These are phyloP conservation scores for Neoscelio sp. DNA, from an alignment of 2,888 invertebrate genomes.

Conservation along the genomic window DNA sequence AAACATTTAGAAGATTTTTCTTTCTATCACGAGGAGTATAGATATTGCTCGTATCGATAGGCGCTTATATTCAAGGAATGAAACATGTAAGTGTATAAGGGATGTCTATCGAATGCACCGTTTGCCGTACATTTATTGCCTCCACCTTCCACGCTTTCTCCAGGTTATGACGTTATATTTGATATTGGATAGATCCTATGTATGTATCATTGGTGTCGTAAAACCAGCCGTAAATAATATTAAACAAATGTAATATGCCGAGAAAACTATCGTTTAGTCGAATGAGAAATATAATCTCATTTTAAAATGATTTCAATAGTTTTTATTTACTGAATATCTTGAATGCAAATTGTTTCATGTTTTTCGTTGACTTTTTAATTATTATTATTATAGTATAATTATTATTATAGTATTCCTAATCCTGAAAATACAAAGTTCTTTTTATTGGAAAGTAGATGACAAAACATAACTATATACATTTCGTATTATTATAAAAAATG, in stretches of 20 bases:
- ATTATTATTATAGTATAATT: too few relatives aligned
- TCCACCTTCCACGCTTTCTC: constrained; percentile 76
- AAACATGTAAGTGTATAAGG: constrained; percentile 70
- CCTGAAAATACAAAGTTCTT: too few relatives aligned
- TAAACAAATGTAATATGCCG: constrained; percentile 82
- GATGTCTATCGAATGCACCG: constrained; percentile 81
- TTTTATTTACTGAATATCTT: not conserved
- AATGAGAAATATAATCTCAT: constrained; percentile 22
- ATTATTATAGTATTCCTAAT: too few relatives aligned
- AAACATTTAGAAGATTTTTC: constrained; percentile 12
- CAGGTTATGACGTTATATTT: constrained; percentile 82
- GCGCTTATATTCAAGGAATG: constrained; percentile 69
- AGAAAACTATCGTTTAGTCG: constrained; percentile 80
- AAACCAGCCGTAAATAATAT: constrained; percentile 82
- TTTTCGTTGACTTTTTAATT: too few relatives aligned
- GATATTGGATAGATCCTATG: constrained; percentile 82
- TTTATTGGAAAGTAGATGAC: too few relatives aligned
- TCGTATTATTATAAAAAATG: too few relatives aligned
- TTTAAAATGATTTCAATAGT: constrained; percentile 23
- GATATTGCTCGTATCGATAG: constrained; percentile 69
- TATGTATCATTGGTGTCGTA: constrained; percentile 82
- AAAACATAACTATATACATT: too few relatives aligned
- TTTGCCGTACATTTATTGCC: constrained; percentile 83
- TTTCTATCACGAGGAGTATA: constrained; percentile 21
- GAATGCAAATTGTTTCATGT: too few relatives aligned